These are phyloP conservation scores for Chaenocephalus aceratus DNA, from an alignment of 2,113 vertebrate genomes.

Conservation along the genomic window DNA sequence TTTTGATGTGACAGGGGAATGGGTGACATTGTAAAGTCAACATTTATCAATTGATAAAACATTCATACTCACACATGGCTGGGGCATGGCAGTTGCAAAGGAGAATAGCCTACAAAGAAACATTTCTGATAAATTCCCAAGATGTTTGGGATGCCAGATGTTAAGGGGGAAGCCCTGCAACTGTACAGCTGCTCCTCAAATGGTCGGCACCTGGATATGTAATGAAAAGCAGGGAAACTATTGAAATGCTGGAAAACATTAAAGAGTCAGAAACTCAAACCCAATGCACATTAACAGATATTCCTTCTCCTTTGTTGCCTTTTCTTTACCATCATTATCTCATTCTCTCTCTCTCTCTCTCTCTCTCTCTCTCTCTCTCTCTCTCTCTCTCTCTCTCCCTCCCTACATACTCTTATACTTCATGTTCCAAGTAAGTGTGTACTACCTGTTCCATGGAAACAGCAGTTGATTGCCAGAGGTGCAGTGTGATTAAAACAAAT, in stretches of 20 bases:
- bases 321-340: slow-evolving; percentile 40
- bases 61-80: not conserved
- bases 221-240: not conserved
- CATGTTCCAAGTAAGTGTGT: slow-evolving; percentile 61
- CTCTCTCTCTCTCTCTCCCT: slow-evolving; percentile 16
- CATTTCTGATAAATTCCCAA: not conserved
- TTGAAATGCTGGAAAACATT: slow-evolving; percentile 14
- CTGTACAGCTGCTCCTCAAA: not conserved
- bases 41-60: not conserved
- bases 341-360: slow-evolving; percentile 35
- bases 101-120: not conserved
- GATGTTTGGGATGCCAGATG: slow-evolving; percentile 2
- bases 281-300: not conserved
- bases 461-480: slow-evolving; percentile 72
- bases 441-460: slow-evolving; percentile 80
- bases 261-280: slow-evolving; percentile 7
- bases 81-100: not conserved
- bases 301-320: slow-evolving; percentile 16
- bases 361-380: slow-evolving; percentile 31
- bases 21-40: not conserved
- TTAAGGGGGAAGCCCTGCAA: not conserved
- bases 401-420: not conserved
- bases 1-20: not conserved
- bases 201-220: not conserved
- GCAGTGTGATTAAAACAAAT: slow-evolving; percentile 63